These are phyloP conservation scores for Corvus hawaiiensis DNA, from an alignment of 2,113 vertebrate genomes.

Conservation along the genomic window DNA sequence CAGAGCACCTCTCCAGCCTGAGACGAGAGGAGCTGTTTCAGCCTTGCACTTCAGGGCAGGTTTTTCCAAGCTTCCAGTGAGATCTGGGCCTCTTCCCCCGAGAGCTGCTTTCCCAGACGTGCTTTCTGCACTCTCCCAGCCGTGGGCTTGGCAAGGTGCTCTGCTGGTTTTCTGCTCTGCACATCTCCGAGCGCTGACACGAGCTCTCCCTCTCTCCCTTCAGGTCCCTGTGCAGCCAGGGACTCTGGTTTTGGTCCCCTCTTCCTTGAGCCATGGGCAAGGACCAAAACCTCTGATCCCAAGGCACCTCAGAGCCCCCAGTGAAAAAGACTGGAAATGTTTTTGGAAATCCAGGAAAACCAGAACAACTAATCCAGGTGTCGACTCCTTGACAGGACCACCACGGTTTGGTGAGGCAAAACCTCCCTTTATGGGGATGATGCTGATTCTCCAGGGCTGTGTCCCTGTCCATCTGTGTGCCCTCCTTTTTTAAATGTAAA, in stretches of 20 bases:
- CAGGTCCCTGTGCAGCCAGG: neutral
- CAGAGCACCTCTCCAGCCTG: neutral
- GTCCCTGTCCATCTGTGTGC: neutral
- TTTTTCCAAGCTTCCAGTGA: neutral
- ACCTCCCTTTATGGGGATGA: neutral
- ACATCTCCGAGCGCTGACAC: neutral
- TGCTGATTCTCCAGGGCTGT: neutral
- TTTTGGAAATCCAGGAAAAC: neutral
- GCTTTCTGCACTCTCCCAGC: neutral
- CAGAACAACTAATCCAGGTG: neutral
- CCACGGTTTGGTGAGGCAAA: neutral
- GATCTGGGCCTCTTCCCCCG: neutral
- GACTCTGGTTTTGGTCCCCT: neutral
- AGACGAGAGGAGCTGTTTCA: neutral
- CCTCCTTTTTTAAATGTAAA: neutral
- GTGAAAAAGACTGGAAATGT: neutral
- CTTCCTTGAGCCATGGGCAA: neutral
- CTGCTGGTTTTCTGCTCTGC: neutral
- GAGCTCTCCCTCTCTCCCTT: neutral
- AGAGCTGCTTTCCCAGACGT: neutral
- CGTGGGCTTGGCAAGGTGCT: neutral
- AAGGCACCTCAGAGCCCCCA: fast-evolving
- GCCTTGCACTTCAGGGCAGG: neutral
- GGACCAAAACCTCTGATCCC: neutral
- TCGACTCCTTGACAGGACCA: neutral